phyloP scores from a whole-genome alignment of 2,113 vertebrate species.

The Eira barbara region DNA sequence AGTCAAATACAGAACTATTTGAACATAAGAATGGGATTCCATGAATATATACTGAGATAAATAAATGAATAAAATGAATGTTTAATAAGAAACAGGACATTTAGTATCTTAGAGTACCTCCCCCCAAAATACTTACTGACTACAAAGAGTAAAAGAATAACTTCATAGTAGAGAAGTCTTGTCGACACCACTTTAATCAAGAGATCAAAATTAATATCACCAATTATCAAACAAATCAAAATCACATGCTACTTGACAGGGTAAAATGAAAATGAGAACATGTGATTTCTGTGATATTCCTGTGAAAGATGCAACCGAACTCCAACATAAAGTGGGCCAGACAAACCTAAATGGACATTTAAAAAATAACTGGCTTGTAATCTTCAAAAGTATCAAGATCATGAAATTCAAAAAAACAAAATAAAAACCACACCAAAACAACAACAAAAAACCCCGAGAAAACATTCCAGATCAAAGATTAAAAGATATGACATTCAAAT shows the following conservation, averaged over 20 bases:
- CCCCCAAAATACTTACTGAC: not conserved
- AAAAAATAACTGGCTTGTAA: conserved; percentile 16
- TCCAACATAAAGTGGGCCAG: not conserved
- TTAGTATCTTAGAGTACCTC: not conserved
- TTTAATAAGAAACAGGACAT: not conserved
- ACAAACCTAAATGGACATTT: not conserved
- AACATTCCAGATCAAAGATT: not conserved
- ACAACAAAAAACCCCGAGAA: not conserved
- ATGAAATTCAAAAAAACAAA: not conserved
- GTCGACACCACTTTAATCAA: not conserved
- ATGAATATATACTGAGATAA: not conserved
- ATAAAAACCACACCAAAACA: not conserved
- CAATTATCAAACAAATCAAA: not conserved
- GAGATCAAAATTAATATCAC: not conserved
- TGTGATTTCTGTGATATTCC: not conserved
- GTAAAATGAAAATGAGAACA: not conserved
- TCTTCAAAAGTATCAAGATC: conserved; percentile 32
- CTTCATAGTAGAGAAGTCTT: not conserved
- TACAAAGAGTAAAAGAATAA: not conserved
- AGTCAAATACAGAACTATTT: not conserved
- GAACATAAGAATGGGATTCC: not conserved
- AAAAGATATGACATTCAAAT: not conserved
- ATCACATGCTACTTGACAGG: not conserved
- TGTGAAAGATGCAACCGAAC: not conserved
- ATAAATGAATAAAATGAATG: not conserved